phyloP scores from a whole-genome alignment of 2,113 vertebrate genomes.

The Alexandromys fortis region DNA sequence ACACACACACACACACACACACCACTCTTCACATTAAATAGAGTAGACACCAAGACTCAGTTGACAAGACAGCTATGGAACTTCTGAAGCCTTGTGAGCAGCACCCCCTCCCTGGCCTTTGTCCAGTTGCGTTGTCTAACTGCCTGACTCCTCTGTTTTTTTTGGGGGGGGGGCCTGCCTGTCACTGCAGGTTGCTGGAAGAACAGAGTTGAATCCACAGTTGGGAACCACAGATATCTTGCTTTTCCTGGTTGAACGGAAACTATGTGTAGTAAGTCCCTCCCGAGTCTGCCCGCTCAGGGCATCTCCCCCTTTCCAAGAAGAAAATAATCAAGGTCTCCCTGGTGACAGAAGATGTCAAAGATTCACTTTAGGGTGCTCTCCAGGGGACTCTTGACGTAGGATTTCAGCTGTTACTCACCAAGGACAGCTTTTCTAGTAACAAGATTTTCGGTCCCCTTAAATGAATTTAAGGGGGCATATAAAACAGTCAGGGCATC shows the following conservation, averaged over 20 bases:
- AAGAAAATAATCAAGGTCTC: constrained; percentile 27
- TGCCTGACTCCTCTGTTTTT: neutral
- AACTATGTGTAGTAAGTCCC: neutral
- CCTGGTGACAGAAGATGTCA: neutral
- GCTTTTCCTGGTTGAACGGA: neutral
- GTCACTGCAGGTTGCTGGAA: neutral
- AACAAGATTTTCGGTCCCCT: constrained; percentile 61
- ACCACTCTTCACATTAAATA: neutral
- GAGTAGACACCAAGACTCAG: neutral
- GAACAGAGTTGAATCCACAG: neutral
- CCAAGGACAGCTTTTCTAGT: constrained; percentile 20
- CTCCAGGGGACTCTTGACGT: constrained; percentile 6
- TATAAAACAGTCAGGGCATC: neutral
- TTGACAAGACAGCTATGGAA: neutral
- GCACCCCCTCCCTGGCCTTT: neutral
- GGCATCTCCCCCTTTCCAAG: neutral
- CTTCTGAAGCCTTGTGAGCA: neutral
- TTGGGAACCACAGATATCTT: neutral
- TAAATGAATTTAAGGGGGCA: constrained; percentile 58
- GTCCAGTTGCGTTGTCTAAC: too few relatives aligned
- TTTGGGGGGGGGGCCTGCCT: too few relatives aligned
- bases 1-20: neutral
- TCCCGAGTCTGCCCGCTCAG: neutral
- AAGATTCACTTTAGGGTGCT: neutral
- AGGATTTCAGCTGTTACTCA: constrained; percentile 37